A percentile compares a stretch with the other conserved stretches of the same genome.
Evolutionary conservation across 2,113 vertebrate species (phyloP).

Genomic region (Phalacrocorax brasilianus): DNA sequence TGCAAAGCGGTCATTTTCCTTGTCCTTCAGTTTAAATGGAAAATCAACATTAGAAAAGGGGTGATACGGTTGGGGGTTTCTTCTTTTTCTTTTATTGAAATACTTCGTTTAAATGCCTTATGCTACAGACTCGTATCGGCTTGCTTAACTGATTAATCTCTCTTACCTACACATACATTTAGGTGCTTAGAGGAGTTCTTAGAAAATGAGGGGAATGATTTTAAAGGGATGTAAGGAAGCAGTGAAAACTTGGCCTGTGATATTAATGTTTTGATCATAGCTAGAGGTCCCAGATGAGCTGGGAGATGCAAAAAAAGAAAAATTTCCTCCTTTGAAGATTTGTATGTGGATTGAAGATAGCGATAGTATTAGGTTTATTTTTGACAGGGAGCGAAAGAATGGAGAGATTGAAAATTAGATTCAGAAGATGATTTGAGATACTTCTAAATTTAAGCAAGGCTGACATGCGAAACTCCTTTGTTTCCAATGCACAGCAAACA

Average conservation of each 20-base stretch:
- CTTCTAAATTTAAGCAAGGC: constrained; percentile 18
- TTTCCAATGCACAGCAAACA: neutral
- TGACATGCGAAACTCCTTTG: neutral
- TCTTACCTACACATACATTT: neutral
- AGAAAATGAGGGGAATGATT: neutral
- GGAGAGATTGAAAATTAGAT: neutral
- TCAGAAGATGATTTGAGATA: neutral
- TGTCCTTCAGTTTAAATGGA: neutral
- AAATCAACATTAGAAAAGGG: neutral
- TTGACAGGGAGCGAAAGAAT: neutral
- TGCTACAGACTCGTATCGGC: neutral
- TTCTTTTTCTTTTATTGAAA: neutral
- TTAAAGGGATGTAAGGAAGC: neutral
- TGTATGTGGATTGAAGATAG: neutral
- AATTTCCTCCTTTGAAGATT: neutral
- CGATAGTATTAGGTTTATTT: neutral
- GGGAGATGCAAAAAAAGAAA: neutral
- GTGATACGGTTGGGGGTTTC: neutral
- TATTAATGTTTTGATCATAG: neutral
- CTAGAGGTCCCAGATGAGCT: neutral
- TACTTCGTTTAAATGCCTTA: neutral
- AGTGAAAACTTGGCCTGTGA: neutral
- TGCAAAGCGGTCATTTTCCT: neutral
- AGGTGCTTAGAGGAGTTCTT: neutral
- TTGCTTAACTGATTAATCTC: neutral